Percentiles rank a stretch among this genome's conserved stretches.
phyloP scores from a whole-genome alignment of 2,888 invertebrate genomes.

The Noctua comes region DNA sequence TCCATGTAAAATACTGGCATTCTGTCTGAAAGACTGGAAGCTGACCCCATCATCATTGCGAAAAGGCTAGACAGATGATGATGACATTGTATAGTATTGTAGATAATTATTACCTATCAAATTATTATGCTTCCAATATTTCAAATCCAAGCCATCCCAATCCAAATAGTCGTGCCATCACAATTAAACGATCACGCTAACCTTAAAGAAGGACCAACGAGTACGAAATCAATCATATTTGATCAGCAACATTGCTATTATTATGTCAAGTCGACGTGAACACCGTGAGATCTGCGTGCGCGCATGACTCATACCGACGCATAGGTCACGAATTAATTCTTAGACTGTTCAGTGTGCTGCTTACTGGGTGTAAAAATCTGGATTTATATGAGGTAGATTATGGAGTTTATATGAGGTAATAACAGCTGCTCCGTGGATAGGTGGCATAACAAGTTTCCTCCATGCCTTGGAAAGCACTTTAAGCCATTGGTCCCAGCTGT shows the following conservation, averaged over 20 bases:
- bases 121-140: conserved; percentile 12
- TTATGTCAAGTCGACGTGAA: conserved; percentile 68
- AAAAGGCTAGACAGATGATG: no score
- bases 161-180: conserved; percentile 42
- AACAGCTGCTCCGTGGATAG: no score
- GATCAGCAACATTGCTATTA: conserved; percentile 68
- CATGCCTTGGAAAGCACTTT: no score
- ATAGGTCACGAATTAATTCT: conserved; percentile 67
- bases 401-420: not conserved
- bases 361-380: conserved; percentile 50
- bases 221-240: conserved; percentile 68
- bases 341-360: conserved; percentile 39
- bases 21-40: no score
- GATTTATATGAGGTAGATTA: conserved; percentile 6
- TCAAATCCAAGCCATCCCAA: not conserved
- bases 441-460: no score
- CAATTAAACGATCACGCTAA: conserved; percentile 53
- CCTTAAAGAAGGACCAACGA: conserved; percentile 59
- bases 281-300: conserved; percentile 65
- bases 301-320: conserved; percentile 65
- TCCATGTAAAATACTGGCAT: no score
- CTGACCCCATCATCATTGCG: no score
- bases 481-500: no score
- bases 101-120: not conserved
- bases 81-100: not conserved